Evolutionary conservation across 2,797 vertebrate species (phyloP).

Genomic region (Pseudochromis fuscus): DNA sequence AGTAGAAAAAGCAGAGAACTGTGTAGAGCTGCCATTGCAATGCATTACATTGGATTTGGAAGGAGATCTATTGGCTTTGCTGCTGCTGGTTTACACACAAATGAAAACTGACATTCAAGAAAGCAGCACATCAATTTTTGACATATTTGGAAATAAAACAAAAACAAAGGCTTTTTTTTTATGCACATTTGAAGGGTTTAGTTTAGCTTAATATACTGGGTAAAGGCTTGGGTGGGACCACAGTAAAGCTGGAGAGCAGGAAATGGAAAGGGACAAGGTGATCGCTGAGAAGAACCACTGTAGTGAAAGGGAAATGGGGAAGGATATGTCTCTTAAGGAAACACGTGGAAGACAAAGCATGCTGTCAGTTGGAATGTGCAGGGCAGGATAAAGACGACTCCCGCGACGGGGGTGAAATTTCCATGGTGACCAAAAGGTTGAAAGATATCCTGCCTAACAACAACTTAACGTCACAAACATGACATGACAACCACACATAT

Average conservation of each 20-base stretch:
- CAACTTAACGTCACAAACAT: conserved; percentile 65
- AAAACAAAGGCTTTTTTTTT: conserved; percentile 53
- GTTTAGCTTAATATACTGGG: conserved; percentile 88
- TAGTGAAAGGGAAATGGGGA: conserved; percentile 40
- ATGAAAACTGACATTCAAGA: conserved; percentile 76
- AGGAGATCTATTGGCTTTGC: conserved; percentile 80
- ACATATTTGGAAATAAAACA: conserved; percentile 61
- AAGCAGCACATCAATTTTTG: conserved; percentile 67
- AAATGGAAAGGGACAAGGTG: conserved; percentile 30
- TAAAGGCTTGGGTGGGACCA: conserved; percentile 79
- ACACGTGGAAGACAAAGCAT: conserved; percentile 66
- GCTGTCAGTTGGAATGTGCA: conserved; percentile 84
- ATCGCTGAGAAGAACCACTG: conserved; percentile 42
- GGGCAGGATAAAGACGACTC: conserved; percentile 69
- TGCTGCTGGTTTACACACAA: conserved; percentile 76
- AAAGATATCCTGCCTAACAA: conserved; percentile 73
- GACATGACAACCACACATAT: conserved; percentile 52
- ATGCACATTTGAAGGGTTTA: conserved; percentile 87
- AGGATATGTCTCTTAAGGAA: conserved; percentile 38
- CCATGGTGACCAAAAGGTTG: conserved; percentile 41
- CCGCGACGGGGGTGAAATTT: conserved; percentile 42
- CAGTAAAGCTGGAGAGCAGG: conserved; percentile 72
- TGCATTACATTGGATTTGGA: conserved; percentile 76
- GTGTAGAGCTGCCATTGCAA: conserved; percentile 83
- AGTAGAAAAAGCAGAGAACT: conserved; percentile 64